Evolutionary conservation across 2,888 invertebrate genomes (phyloP).

Genomic region (Slavum lentiscoides): DNA sequence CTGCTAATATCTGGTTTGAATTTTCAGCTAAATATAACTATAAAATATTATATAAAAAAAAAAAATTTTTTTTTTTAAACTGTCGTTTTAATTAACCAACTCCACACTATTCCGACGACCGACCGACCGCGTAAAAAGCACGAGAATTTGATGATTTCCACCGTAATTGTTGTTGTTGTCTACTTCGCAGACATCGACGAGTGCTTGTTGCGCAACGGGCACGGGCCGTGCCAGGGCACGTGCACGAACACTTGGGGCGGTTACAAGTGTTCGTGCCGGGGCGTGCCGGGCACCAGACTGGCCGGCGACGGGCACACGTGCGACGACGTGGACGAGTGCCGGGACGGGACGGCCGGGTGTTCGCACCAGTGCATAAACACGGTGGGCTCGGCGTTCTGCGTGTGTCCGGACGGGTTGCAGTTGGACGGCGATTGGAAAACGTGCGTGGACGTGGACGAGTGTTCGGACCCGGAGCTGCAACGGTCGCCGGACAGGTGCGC

Average conservation of each 20-base stretch:
- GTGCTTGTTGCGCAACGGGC: conserved; percentile 67
- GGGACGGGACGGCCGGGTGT: conserved; percentile 63
- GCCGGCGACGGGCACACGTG: conserved; percentile 65
- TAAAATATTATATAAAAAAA: too few relatives aligned
- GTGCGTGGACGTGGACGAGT: conserved; percentile 60
- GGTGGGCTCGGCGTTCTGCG: conserved; percentile 60
- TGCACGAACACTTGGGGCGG: conserved; percentile 67
- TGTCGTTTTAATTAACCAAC: too few relatives aligned
- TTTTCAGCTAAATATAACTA: too few relatives aligned
- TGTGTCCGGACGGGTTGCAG: conserved; percentile 55
- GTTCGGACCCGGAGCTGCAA: conserved; percentile 60
- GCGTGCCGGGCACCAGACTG: conserved; percentile 66
- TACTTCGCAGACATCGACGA: conserved; percentile 65
- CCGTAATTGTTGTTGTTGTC: too few relatives aligned
- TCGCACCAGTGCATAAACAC: conserved; percentile 67
- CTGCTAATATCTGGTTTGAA: too few relatives aligned
- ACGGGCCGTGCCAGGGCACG: conserved; percentile 68
- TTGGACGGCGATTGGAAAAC: conserved; percentile 56
- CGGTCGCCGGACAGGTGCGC: conserved; percentile 61
- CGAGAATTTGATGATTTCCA: too few relatives aligned
- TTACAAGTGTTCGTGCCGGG: conserved; percentile 66
- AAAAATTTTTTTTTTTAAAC: too few relatives aligned
- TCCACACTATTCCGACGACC: too few relatives aligned
- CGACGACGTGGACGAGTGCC: conserved; percentile 65
- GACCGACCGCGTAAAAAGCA: too few relatives aligned